These are phyloP conservation scores for Hydrolagus affinis DNA, from an alignment of 2,113 vertebrate species.

Conservation along the genomic window DNA sequence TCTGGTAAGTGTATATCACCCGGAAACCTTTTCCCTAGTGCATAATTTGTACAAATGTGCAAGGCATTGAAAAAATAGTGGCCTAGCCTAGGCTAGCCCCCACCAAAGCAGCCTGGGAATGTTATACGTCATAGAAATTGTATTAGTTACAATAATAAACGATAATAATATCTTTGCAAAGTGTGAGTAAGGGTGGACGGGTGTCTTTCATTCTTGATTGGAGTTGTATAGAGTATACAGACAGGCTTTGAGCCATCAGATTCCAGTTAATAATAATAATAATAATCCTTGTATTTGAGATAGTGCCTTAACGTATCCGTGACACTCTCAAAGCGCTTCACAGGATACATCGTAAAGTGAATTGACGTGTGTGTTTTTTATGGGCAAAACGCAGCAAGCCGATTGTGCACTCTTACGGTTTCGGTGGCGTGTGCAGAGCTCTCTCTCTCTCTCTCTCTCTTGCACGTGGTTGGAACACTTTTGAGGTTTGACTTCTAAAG, in stretches of 20 bases:
- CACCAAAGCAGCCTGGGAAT: not conserved
- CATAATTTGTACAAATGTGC: slow-evolving; percentile 11
- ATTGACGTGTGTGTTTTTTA: too few relatives aligned
- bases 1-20: slow-evolving; percentile 4
- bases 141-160: not conserved
- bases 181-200: not conserved
- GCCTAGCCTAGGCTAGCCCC: not conserved
- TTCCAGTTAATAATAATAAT: not conserved
- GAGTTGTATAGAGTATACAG: not conserved
- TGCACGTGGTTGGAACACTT: not conserved
- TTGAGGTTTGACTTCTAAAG: not conserved
- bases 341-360: too few relatives aligned
- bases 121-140: not conserved
- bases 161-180: not conserved
- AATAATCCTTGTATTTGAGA: too few relatives aligned
- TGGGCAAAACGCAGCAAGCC: too few relatives aligned
- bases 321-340: too few relatives aligned
- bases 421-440: too few relatives aligned
- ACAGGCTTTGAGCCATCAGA: not conserved
- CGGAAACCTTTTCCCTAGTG: slow-evolving; percentile 1
- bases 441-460: too few relatives aligned
- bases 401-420: too few relatives aligned
- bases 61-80: slow-evolving; percentile 22
- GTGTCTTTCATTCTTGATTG: slow-evolving; percentile 5
- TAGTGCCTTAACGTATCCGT: too few relatives aligned